Conservation (phyloP, 2,888 invertebrate species). For the Schizotus pectinicornis region DNA sequence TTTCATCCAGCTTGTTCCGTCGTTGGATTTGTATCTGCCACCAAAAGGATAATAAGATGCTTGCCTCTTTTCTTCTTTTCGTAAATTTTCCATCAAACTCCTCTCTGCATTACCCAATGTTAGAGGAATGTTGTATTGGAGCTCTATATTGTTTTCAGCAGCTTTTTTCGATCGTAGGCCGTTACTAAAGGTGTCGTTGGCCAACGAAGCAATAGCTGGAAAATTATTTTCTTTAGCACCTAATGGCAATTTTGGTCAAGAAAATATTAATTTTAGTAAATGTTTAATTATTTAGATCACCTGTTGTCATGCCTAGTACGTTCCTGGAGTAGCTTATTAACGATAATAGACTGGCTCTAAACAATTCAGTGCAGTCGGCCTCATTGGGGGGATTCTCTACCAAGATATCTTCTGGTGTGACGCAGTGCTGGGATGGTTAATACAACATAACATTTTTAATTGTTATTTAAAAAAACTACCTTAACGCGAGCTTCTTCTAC, state of each 20-base stretch:
- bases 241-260: too few species aligned
- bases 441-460: neutral
- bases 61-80: too few species aligned
- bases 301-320: slow-evolving; percentile 47
- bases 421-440: too few species aligned
- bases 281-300: slow-evolving; percentile 19
- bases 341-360: slow-evolving; percentile 38
- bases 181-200: slow-evolving; percentile 18
- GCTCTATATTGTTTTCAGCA: slow-evolving; percentile 20
- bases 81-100: neutral
- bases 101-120: slow-evolving; percentile 1
- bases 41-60: too few species aligned
- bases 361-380: slow-evolving; percentile 39
- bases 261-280: neutral
- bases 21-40: too few species aligned
- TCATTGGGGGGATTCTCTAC: neutral
- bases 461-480: slow-evolving; percentile 20
- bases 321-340: slow-evolving; percentile 46
- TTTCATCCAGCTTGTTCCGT: neutral
- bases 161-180: slow-evolving; percentile 18
- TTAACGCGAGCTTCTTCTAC: slow-evolving; percentile 33
- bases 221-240: neutral
- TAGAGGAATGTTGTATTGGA: slow-evolving; percentile 19
- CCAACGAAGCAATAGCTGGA: slow-evolving; percentile 27
- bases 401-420: neutral